Evolutionary conservation across 2,888 invertebrate species (phyloP), one percentile per base, ranked within the genome.

Genomic region (Brassicogethes aeneus): DNA sequence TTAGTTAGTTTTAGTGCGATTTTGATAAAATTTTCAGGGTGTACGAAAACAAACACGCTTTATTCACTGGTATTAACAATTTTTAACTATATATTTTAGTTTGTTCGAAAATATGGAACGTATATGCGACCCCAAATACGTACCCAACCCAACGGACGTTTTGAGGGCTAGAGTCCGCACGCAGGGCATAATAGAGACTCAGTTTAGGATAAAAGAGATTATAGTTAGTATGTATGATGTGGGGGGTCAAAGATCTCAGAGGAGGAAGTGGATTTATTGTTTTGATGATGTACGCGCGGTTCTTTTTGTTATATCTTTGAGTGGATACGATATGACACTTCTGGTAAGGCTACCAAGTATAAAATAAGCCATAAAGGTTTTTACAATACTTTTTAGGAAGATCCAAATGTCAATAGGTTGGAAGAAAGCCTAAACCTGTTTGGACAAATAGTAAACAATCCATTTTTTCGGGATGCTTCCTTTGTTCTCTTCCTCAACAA

Each of bases 51-150:
- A n/a, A n/a, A n/a, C n/a, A n/a, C n/a, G n/a, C n/a, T n/a, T n/a
- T n/a, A n/a, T n/a, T n/a, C n/a, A n/a, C n/a, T n/a, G n/a, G n/a
- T n/a, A n/a, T n/a, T n/a, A n/a, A n/a, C n/a, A n/a, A n/a, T n/a
- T n/a, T n/a, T n/a, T n/a, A n/a, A n/a, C n/a, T n/a, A n/a, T 74
- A 52, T 55, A 44, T 62, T 59, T 36, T 48, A 79, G 79, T 66
- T 71, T 79, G 53, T 80, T 80, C 65, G 79, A 79, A 57, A 78
- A 79, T 59, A 79, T 80, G 76, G 77, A 78, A 46, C 62, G 80
- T 47, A 74, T 80, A 41, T 75, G 76, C 60, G 73, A 75, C 59
- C 73, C 75, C 37, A 76, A 77, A 60, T 80, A 77, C 57, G 68
- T 75, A 48, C 79, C 80, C 44, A 73, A 75, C n/a, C 70, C 78